Percentiles rank a stretch among this genome's conserved stretches.
These are phyloP conservation scores for Notoglanidium macrostoma DNA, from an alignment of 2,797 vertebrate species.

Conservation along the genomic window DNA sequence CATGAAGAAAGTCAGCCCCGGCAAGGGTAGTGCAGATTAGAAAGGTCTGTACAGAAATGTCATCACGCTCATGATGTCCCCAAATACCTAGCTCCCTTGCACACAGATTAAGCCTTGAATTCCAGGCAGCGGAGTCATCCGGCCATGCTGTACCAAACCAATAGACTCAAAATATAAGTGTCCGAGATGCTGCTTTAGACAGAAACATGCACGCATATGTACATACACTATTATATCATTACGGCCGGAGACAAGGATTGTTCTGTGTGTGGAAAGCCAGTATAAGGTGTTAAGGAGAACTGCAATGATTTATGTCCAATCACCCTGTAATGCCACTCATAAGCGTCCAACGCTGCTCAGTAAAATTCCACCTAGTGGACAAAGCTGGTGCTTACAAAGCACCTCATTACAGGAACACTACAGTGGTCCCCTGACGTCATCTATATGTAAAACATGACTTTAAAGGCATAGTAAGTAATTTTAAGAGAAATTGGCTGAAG, in stretches of 20 bases:
- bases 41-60: slow-evolving; percentile 51
- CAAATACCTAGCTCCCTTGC: not conserved
- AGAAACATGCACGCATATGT: slow-evolving; percentile 1
- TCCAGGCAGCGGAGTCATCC: slow-evolving; percentile 2
- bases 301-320: not conserved
- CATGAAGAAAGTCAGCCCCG: slow-evolving; percentile 63
- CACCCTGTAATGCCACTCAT: slow-evolving; percentile 21
- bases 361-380: slow-evolving; percentile 68
- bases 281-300: not conserved
- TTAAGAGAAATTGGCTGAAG: not conserved
- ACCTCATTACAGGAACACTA: slow-evolving; percentile 29
- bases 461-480: not conserved
- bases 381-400: slow-evolving; percentile 61
- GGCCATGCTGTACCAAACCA: not conserved
- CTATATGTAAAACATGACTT: not conserved
- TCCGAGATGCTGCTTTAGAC: not conserved
- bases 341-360: slow-evolving; percentile 30
- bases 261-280: not conserved
- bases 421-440: not conserved
- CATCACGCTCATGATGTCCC: not conserved
- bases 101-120: slow-evolving; percentile 18
- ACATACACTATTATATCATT: not conserved
- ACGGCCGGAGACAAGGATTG: not conserved
- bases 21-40: slow-evolving; percentile 62
- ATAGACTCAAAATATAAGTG: not conserved